Evolutionary conservation across 2,888 invertebrate species (phyloP), one percentile per base, ranked within the genome.

Genomic region (Thyatira batis): DNA sequence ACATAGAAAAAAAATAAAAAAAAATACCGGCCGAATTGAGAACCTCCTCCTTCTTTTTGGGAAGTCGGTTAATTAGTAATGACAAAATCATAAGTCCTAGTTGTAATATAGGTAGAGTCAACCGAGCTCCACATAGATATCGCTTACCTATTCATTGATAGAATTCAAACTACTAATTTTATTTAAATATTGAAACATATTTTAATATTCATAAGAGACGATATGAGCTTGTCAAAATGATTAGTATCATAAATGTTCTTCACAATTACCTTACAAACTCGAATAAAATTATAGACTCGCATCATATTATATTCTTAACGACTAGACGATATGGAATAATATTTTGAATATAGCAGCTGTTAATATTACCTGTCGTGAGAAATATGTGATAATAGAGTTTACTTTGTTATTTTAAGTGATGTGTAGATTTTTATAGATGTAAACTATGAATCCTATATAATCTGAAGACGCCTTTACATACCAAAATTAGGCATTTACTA

Each of bases 301-400:
- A n/a, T 39, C 39, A 17, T 39, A 17, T 39, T 8, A 39, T 17
- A 17, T 39, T 39, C 39, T 39, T 17, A 39, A 17, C 17, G 39
- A 39, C 39, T 17, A 17, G 13, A 17, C 17, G 39, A 39, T 17
- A 39, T 39, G 17, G 17, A 13, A 33, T 33, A 39, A 39, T 33
- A 6, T 17, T n/a, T 0, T 33, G 13, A 17, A 8, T 33, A 33
- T 3, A 33, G 10, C 1, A 39, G 1, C 1, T n/a, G n/a, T 33
- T 13, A 33, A 33, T 13, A 13, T 33, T 11, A 33, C 43, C 51
- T 54, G 54, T 54, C 33, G 55, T 45, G 53, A 48, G 61, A 57
- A 67, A 57, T 61, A 30, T 1, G 3, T 11, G 3, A 3, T n/a
- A 30, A 23, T 23, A 23, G 6, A 23, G 6, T 4, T 23, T 23